Evolutionary conservation across 2,888 invertebrate species (phyloP), one percentile per base, ranked within the genome.

Genomic region (Dicroscelio sp.): DNA sequence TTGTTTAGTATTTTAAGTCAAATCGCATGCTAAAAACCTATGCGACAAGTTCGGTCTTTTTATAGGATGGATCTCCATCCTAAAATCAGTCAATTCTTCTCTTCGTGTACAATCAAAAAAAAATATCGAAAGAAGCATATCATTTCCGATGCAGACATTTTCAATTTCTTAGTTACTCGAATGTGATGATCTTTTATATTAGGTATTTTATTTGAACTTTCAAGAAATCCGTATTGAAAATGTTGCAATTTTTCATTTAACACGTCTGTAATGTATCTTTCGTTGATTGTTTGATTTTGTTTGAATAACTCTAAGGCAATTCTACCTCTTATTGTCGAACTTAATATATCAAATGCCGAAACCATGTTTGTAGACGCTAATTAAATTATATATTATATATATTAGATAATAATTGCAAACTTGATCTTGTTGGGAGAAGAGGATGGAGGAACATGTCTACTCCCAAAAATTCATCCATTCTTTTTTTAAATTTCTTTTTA

Each of bases 91-190:
- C n/a, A n/a, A n/a, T n/a, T n/a, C n/a, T n/a, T n/a, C n/a, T n/a
- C n/a, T n/a, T n/a, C n/a, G n/a, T n/a, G n/a, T 58, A 82, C 58
- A n/a, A 87, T n/a, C 27, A 82, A 63, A 17, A 65, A 52, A 27
- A 87, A 82, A 60, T 87, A 82, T 65, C 82, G 23, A 0, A 4
- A 48, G 35, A 82, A 69, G 30, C 87, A 82, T 0, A 75, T 43
- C 65, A 82, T 82, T 75, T 87, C 82, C 0, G 75, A 23, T 17
- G 76, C 55, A 12, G 87, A 87, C 75, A 80, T 80, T 73, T 80
- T 80, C 20, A 80, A 80, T 75, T 87, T 87, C 25, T 79, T 80
- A 8, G n/a, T 69, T 71, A 5, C 52, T 17, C 43, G 31, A 60
- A 87, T 60, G 30, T 78, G 82, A 25, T 78, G 25, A 75, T 30